These are phyloP conservation scores for Drosophila atripex DNA, from an alignment of 2,888 invertebrate genomes.

Conservation along the genomic window DNA sequence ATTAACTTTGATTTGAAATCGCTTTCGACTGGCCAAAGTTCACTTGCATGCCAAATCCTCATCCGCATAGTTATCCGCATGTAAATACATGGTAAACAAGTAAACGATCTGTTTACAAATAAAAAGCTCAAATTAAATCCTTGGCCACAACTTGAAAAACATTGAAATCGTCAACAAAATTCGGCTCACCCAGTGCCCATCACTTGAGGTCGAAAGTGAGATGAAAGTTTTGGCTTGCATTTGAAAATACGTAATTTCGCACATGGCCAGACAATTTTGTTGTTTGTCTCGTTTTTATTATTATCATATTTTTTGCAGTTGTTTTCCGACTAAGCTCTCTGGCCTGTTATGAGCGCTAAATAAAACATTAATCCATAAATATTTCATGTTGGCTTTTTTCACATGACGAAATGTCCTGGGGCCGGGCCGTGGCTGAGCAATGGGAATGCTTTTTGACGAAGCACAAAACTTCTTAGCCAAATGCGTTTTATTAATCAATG, in stretches of 20 bases:
- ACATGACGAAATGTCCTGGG: constrained; percentile 41
- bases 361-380: constrained; percentile 42
- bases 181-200: constrained; percentile 1
- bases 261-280: constrained; percentile 37
- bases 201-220: constrained; percentile 24
- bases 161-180: not conserved
- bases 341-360: constrained; percentile 13
- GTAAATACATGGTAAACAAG: constrained; percentile 43
- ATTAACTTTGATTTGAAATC: constrained; percentile 68
- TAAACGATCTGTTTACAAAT: constrained; percentile 28
- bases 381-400: constrained; percentile 27
- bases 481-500: constrained; percentile 74
- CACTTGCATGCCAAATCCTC: constrained; percentile 29
- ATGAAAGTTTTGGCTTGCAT: constrained; percentile 28
- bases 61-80: constrained; percentile 33
- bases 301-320: not conserved
- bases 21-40: constrained; percentile 40
- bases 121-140: constrained; percentile 39
- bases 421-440: constrained; percentile 29
- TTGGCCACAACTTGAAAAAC: constrained; percentile 18
- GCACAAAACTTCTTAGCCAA: constrained; percentile 66
- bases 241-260: constrained; percentile 39
- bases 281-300: not conserved
- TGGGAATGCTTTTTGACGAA: constrained; percentile 42
- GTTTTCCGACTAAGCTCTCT: not conserved